These are phyloP conservation scores for Lithophane leautieri DNA, from an alignment of 2,888 invertebrate genomes.

Conservation along the genomic window DNA sequence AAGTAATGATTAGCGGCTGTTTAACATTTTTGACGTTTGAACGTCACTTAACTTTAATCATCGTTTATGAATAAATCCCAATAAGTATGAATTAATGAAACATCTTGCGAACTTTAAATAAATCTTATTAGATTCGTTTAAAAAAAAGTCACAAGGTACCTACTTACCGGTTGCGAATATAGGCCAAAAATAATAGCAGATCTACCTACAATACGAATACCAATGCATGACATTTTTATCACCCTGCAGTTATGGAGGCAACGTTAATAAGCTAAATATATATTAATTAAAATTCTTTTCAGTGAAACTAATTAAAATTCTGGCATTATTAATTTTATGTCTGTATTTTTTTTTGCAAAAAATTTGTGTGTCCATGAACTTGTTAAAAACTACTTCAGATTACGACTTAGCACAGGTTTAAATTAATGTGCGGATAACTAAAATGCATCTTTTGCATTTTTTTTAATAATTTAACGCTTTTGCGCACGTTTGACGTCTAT, in stretches of 20 bases:
- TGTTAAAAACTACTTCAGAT: constrained; percentile 48
- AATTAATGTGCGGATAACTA: constrained; percentile 43
- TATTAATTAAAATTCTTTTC: constrained; percentile 62
- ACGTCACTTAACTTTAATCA: too few relatives aligned
- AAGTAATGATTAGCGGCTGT: too few relatives aligned
- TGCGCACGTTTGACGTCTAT: too few relatives aligned
- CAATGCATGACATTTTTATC: constrained; percentile 44
- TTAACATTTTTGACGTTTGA: too few relatives aligned
- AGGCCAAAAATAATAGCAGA: neutral
- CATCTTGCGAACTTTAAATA: neutral
- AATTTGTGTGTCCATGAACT: constrained; percentile 34
- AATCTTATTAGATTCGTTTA: neutral
- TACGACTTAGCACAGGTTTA: constrained; percentile 34
- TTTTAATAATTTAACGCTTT: neutral
- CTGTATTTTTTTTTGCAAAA: constrained; percentile 1
- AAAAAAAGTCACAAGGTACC: neutral
- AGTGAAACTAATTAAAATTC: constrained; percentile 60
- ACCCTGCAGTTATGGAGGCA: constrained; percentile 35
- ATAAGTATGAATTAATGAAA: neutral
- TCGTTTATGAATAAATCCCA: too few relatives aligned
- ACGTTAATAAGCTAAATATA: constrained; percentile 61
- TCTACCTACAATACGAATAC: constrained; percentile 5
- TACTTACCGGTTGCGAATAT: neutral
- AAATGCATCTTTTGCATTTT: constrained; percentile 26
- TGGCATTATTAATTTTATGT: constrained; percentile 26